Percentiles rank a stretch among this genome's conserved stretches.
Evolutionary conservation across 1,140 invertebrate species (phyloP).

Genomic region (Drosophila teissieri): DNA sequence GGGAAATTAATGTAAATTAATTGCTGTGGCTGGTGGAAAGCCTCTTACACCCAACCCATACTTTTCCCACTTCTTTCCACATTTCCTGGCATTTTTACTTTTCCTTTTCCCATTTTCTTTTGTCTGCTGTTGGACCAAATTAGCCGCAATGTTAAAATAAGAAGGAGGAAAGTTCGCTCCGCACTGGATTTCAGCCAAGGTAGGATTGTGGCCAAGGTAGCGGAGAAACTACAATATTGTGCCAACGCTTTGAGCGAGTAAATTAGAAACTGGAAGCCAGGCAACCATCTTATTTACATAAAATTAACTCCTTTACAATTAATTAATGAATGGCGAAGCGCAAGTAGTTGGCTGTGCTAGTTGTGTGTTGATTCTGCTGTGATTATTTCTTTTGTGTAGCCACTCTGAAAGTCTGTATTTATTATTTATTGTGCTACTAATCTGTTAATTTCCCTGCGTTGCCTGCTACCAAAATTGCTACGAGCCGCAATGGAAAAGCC

Average conservation of each 20-base stretch:
- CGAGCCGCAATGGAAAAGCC: neutral
- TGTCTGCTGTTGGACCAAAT: slow-evolving; percentile 10
- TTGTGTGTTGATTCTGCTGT: too few species aligned
- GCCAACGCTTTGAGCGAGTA: slow-evolving; percentile 1
- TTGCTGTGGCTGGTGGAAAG: slow-evolving; percentile 54
- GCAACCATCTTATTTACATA: too few species aligned
- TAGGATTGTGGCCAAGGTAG: too few species aligned
- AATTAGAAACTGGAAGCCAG: neutral
- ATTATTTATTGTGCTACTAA: too few species aligned
- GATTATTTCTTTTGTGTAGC: too few species aligned
- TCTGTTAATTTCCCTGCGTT: neutral
- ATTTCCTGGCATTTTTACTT: neutral
- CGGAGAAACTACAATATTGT: neutral
- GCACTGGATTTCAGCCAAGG: too few species aligned
- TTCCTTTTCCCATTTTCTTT: neutral
- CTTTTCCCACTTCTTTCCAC: neutral
- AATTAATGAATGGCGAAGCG: too few species aligned
- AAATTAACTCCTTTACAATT: too few species aligned
- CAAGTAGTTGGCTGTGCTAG: too few species aligned
- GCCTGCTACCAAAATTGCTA: neutral
- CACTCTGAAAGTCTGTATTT: too few species aligned
- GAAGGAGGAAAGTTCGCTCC: neutral
- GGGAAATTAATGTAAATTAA: slow-evolving; percentile 70
- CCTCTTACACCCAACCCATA: slow-evolving; percentile 24
- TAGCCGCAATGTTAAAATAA: slow-evolving; percentile 17